phyloP scores from a whole-genome alignment of 2,888 invertebrate species.

The Melieria picta region DNA sequence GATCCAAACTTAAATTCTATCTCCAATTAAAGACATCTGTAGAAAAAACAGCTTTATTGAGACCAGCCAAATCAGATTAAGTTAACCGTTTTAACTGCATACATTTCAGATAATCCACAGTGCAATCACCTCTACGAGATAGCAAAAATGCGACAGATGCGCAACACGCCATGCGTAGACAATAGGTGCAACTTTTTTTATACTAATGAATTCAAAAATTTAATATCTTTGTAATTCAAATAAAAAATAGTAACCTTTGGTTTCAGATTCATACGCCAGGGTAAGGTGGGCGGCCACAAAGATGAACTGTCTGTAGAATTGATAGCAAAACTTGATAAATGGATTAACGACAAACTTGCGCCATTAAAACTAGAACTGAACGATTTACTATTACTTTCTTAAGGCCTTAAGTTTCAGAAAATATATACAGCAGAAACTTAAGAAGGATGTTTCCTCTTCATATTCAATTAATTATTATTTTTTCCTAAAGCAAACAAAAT shows the following conservation, averaged over 20 bases:
- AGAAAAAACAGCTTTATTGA: not conserved
- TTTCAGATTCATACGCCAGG: constrained; percentile 42
- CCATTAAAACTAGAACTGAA: too few species aligned
- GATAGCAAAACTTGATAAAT: constrained; percentile 37
- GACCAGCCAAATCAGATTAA: too few species aligned
- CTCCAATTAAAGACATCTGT: not conserved
- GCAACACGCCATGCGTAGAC: constrained; percentile 20
- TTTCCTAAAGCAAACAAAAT: too few species aligned
- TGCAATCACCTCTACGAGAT: constrained; percentile 52
- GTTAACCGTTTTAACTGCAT: not conserved
- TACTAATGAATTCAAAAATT: not conserved
- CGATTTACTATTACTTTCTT: too few species aligned
- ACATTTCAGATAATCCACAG: constrained; percentile 49
- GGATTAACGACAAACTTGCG: constrained; percentile 24
- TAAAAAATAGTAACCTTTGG: too few species aligned
- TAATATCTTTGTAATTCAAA: not conserved
- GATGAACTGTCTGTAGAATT: constrained; percentile 39
- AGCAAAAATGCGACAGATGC: constrained; percentile 9
- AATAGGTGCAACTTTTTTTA: constrained; percentile 33
- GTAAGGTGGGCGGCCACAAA: constrained; percentile 41
- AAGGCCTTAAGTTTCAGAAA: too few species aligned
- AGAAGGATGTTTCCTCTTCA: too few species aligned
- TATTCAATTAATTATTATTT: too few species aligned
- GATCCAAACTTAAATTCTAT: not conserved
- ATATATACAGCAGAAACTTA: too few species aligned